Percentiles rank a stretch among this genome's conserved stretches.
These are phyloP conservation scores for Leptinotarsa undecemlineata DNA, from an alignment of 1,140 invertebrate genomes.

Conservation along the genomic window DNA sequence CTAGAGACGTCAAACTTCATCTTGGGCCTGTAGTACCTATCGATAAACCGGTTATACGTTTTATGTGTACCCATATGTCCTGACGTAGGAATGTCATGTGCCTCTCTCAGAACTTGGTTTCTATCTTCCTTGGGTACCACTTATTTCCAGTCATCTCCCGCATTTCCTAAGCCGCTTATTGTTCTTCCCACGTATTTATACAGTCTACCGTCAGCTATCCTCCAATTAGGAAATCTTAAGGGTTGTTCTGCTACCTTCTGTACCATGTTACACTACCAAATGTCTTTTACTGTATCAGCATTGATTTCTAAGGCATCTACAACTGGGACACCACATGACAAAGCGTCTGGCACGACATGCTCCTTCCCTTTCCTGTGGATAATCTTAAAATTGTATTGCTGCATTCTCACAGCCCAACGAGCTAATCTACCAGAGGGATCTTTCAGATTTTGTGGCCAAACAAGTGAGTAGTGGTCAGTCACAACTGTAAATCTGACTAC, in stretches of 20 bases:
- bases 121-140: slow-evolving; percentile 13
- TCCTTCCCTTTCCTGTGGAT: no score
- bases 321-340: slow-evolving; percentile 25
- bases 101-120: slow-evolving; percentile 1
- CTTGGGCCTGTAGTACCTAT: slow-evolving; percentile 46
- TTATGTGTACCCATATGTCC: slow-evolving; percentile 45
- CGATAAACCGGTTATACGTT: slow-evolving; percentile 33
- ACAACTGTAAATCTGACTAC: no score
- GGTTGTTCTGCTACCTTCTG: slow-evolving; percentile 16
- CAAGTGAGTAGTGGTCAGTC: no score
- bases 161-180: background rate
- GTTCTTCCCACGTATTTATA: slow-evolving; percentile 20
- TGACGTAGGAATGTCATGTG: slow-evolving; percentile 27
- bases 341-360: no score
- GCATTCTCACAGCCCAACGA: no score
- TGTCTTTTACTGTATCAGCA: slow-evolving; percentile 27
- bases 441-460: no score
- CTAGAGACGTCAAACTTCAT: slow-evolving; percentile 40
- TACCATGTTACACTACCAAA: slow-evolving; percentile 25
- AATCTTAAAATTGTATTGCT: no score
- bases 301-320: slow-evolving; percentile 32
- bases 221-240: slow-evolving; percentile 25
- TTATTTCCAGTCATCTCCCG: slow-evolving; percentile 6
- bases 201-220: slow-evolving; percentile 21
- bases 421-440: no score